These are phyloP conservation scores for Okamejei kenojei DNA, from an alignment of 2,797 vertebrate genomes.

Conservation along the genomic window DNA sequence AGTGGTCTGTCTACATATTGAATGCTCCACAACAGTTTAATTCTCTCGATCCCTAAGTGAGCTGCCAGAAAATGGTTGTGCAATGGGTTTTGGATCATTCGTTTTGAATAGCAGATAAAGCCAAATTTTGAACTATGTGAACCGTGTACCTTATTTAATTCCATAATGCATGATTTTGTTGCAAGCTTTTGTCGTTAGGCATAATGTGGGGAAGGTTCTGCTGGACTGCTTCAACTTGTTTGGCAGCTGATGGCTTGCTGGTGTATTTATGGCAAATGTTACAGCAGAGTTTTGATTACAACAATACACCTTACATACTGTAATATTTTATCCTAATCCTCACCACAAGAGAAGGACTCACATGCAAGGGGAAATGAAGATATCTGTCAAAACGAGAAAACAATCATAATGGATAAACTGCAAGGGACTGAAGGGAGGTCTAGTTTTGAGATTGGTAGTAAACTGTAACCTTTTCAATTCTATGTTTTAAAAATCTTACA, in stretches of 20 bases:
- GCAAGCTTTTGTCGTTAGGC: too few species aligned
- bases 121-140: not conserved
- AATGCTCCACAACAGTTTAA: not conserved
- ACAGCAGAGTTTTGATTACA: not conserved
- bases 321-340: not conserved
- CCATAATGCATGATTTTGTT: not conserved
- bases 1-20: not conserved
- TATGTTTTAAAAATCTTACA: not conserved
- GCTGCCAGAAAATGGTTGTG: not conserved
- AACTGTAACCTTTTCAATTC: not conserved
- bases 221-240: not conserved
- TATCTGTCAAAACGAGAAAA: not conserved
- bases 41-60: not conserved
- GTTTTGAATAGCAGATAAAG: too few species aligned
- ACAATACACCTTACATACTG: not conserved
- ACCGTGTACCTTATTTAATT: not conserved
- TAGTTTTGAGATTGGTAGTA: not conserved
- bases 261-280: not conserved
- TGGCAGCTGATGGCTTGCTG: not conserved
- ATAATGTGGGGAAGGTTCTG: not conserved
- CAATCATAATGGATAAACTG: not conserved
- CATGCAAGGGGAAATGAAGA: not conserved
- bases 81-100: not conserved
- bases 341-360: not conserved
- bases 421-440: not conserved